These are phyloP conservation scores for Mesorhabditis sp. DNA, from an alignment of 2,888 invertebrate genomes.

Conservation along the genomic window DNA sequence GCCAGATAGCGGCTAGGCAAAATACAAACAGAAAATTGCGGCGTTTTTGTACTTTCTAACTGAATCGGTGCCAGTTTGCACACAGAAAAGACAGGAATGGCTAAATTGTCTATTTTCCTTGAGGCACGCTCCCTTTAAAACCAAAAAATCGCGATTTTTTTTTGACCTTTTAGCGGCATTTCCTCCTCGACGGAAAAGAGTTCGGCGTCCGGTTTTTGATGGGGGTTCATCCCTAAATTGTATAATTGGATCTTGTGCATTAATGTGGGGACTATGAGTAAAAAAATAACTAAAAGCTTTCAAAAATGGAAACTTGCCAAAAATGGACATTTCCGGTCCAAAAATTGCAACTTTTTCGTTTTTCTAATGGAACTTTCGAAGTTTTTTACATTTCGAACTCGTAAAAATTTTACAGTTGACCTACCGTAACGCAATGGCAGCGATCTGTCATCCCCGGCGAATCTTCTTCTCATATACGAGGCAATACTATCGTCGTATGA, in stretches of 20 bases:
- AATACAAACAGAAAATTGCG: no score
- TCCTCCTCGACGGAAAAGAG: constrained; percentile 58
- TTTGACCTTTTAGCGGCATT: constrained; percentile 74
- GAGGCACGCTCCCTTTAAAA: no score
- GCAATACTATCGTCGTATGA: constrained; percentile 90
- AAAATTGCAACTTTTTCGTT: no score
- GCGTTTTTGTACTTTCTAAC: no score
- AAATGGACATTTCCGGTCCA: no score
- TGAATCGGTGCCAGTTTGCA: no score
- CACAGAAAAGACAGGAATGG: no score
- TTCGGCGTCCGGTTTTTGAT: constrained; percentile 67
- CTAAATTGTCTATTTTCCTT: no score
- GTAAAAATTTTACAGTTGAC: not conserved
- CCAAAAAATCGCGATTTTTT: constrained; percentile 3
- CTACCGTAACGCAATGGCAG: constrained; percentile 67
- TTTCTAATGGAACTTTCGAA: not conserved
- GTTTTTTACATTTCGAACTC: not conserved
- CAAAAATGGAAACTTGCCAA: no score
- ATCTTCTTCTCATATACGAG: constrained; percentile 88
- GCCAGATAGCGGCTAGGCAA: no score
- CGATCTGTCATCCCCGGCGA: constrained; percentile 64
- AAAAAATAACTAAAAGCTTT: no score
- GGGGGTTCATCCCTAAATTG: constrained; percentile 82
- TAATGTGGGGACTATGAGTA: no score
- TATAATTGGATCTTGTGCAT: constrained; percentile 8